Evolutionary conservation across 1,140 invertebrate genomes (phyloP).

Genomic region (Atopsyche davidsoni): DNA sequence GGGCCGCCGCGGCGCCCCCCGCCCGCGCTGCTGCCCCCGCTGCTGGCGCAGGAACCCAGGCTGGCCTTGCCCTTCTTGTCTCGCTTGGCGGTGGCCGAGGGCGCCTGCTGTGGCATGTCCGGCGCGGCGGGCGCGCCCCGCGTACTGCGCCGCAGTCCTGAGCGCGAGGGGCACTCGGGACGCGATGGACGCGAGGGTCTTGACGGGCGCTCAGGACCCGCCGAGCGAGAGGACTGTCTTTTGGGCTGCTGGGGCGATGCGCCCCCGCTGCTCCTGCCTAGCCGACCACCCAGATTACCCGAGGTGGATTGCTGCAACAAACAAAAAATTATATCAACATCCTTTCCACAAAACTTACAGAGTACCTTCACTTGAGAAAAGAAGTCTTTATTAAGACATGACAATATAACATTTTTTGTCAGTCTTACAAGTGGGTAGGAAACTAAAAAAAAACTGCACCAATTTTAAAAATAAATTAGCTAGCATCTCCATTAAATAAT

Average conservation of each 20-base stretch:
- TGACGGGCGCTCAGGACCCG: slow-evolving; percentile 2
- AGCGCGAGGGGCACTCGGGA: slow-evolving; percentile 10
- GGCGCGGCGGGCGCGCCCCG: slow-evolving; percentile 16
- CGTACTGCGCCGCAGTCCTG: slow-evolving; percentile 20
- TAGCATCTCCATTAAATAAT: too few relatives aligned
- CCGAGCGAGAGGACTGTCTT: slow-evolving; percentile 12
- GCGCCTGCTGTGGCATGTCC: slow-evolving; percentile 29
- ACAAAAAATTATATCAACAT: too few relatives aligned
- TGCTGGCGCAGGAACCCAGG: slow-evolving; percentile 49
- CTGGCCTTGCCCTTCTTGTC: slow-evolving; percentile 42
- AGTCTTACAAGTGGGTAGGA: too few relatives aligned
- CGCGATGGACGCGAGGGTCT: slow-evolving; percentile 5
- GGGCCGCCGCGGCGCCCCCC: slow-evolving; percentile 26
- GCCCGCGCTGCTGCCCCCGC: slow-evolving; percentile 46
- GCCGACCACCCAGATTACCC: slow-evolving; percentile 28
- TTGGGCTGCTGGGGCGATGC: slow-evolving; percentile 21
- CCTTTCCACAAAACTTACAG: too few relatives aligned
- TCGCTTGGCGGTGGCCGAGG: slow-evolving; percentile 22
- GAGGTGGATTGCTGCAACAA: slow-evolving; percentile 1
- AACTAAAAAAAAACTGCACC: too few relatives aligned
- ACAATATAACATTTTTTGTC: too few relatives aligned
- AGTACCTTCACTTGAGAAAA: too few relatives aligned
- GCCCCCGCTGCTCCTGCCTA: slow-evolving; percentile 23
- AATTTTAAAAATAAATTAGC: too few relatives aligned
- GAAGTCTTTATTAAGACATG: too few relatives aligned